Evolutionary conservation across 2,888 invertebrate genomes (phyloP).

Genomic region (Anagyrus pseudococci): DNA sequence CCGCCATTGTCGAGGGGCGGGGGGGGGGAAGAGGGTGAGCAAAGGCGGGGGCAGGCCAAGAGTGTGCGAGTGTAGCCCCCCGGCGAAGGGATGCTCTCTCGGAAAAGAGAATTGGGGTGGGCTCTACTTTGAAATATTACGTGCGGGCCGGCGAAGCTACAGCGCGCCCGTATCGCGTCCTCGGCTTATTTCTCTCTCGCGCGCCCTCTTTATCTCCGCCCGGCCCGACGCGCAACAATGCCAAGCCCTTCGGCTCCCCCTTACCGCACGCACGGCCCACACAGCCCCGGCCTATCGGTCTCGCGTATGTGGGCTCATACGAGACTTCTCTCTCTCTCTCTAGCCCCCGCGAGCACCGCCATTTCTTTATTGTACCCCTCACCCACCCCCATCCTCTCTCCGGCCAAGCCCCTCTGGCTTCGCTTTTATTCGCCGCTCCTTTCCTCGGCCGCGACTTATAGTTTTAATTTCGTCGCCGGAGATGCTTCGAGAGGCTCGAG

Average conservation of each 20-base stretch:
- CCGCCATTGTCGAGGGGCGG: slow-evolving; percentile 5
- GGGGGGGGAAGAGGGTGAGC: not conserved
- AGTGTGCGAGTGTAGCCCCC: no score
- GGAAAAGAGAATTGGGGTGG: no score
- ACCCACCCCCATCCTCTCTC: not conserved
- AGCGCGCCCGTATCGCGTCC: slow-evolving; percentile 48
- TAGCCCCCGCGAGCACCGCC: no score
- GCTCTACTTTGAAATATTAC: slow-evolving; percentile 59
- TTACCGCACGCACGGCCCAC: not conserved
- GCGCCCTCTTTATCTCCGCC: slow-evolving; percentile 19
- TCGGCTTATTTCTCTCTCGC: slow-evolving; percentile 35
- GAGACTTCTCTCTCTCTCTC: no score
- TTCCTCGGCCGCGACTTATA: slow-evolving; percentile 25
- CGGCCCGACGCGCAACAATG: no score
- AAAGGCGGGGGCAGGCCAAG: not conserved
- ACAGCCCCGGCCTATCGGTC: not conserved
- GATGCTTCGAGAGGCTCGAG: slow-evolving; percentile 1
- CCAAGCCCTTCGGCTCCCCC: no score
- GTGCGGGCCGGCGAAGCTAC: no score
- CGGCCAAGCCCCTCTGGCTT: no score
- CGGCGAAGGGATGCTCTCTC: no score
- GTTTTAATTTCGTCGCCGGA: slow-evolving; percentile 25
- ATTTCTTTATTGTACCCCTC: slow-evolving; percentile 26
- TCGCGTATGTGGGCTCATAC: no score
- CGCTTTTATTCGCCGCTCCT: slow-evolving; percentile 11